A percentile compares a stretch with the other conserved stretches of the same genome.
Conservation (phyloP, 2,797 vertebrate species). For the Prionace glauca region DNA sequence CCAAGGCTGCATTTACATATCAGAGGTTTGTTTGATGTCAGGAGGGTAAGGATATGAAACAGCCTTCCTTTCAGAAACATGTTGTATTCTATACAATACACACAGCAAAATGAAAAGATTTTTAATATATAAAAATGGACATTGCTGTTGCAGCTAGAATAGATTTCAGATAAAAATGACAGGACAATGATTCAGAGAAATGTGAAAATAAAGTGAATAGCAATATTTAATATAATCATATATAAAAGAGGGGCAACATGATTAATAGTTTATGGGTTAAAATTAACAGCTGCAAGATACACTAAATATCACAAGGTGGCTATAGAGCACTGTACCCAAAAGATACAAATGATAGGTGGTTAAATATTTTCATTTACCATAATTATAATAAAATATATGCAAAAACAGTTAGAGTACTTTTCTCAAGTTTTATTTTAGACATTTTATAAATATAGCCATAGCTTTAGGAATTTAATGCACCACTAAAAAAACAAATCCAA, state of each 20-base stretch:
- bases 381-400: neutral
- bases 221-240: neutral
- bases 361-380: conserved; percentile 3
- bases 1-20: conserved; percentile 83
- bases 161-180: neutral
- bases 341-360: neutral
- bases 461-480: too few species aligned
- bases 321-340: neutral
- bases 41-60: conserved; percentile 65
- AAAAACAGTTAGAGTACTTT: neutral
- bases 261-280: neutral
- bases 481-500: neutral
- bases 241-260: neutral
- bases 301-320: neutral
- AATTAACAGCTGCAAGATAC: neutral
- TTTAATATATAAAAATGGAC: conserved; percentile 5
- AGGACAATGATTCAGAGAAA: neutral
- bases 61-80: conserved; percentile 36
- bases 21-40: conserved; percentile 95
- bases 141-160: neutral
- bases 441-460: neutral
- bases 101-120: neutral
- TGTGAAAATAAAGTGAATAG: neutral
- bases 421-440: neutral
- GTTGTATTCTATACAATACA: conserved; percentile 21